Base-by-base conservation (phyloP, 2,888 invertebrate species). In the Ornithoptera priamus region DNA sequence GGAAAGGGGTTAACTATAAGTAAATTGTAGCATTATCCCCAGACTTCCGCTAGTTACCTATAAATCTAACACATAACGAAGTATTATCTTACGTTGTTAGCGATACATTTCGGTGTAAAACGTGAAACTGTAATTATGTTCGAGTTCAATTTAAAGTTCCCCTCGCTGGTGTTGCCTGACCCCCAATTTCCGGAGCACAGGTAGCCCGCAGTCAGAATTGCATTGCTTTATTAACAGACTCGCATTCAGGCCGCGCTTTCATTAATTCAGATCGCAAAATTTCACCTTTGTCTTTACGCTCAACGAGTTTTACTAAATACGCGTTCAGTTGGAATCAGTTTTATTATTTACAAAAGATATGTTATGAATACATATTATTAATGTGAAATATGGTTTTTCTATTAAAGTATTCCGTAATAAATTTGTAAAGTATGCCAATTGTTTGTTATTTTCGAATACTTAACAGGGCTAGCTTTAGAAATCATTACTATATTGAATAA, bases 101-200 rank as follows among this genome's bases (percentile, higher is more conserved):
- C 50, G 50, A 5, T 50, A 50, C 50, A 18, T 50, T 15, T 50
- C 50, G 50, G 5, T 17, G 50, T 50, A 17, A 50, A 50, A 50
- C 50, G 12, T 17, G 50, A 57, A 20, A 57, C 1, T 20, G 57
- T 57, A n/a, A 20, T 57, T 57, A 20, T 12, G n/a, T 57, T 57
- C 20, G 57, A 57, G 57, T 18, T 57, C 57, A 57, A 57, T 57
- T 57, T 57, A 57, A 57, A 57, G 18, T 57, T 57, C 8, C 57
- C 20, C 57, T 20, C 57, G 57, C 20, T 7, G n/a, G n/a, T 20
- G 57, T 20, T 57, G 57, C 12, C 18, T 7, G 10, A 20, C 57
- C 57, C 8, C 5, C 50, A 15, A 50, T 50, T 17, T 15, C 4
- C 17, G 50, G 17, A 18, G 50, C 50, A 50, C 50, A 18, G 50